Conservation (phyloP, 2,797 vertebrate genomes). For the Poeciliopsis paucimaculata region DNA sequence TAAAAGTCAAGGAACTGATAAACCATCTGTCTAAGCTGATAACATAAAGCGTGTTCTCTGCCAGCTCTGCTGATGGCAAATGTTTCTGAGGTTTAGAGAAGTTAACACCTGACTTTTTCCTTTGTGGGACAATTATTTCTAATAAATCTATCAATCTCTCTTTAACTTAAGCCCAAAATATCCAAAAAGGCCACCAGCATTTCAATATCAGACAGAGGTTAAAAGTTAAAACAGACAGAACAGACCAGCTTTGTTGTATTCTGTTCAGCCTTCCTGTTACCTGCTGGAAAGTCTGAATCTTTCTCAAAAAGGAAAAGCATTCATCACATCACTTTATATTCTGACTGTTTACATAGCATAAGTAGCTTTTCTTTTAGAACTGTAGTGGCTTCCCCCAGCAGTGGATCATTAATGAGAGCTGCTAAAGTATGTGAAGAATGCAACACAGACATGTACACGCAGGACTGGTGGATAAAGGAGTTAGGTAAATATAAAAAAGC, state of each 20-base stretch:
- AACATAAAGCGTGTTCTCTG: background rate
- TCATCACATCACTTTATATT: background rate
- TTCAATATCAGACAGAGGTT: too few species aligned
- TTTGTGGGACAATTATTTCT: too few species aligned
- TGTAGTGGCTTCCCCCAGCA: background rate
- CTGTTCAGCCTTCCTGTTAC: too few species aligned
- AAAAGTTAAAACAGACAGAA: too few species aligned
- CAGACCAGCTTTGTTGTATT: too few species aligned
- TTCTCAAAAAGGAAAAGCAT: background rate
- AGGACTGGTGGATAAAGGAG: background rate
- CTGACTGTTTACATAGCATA: background rate
- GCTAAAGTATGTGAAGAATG: slow-evolving; percentile 54
- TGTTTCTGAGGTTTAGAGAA: background rate
- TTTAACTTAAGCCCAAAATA: too few species aligned
- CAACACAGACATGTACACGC: background rate
- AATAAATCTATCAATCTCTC: too few species aligned
- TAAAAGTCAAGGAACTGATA: background rate
- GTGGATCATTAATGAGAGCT: slow-evolving; percentile 19
- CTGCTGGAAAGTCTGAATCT: too few species aligned
- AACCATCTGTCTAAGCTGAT: background rate
- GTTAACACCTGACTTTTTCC: background rate
- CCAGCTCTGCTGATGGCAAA: background rate
- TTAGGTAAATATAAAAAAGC: background rate
- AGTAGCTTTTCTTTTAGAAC: background rate
- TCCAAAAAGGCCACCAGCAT: too few species aligned